phyloP scores from a whole-genome alignment of 2,113 vertebrate species.

The Bos javanicus region DNA sequence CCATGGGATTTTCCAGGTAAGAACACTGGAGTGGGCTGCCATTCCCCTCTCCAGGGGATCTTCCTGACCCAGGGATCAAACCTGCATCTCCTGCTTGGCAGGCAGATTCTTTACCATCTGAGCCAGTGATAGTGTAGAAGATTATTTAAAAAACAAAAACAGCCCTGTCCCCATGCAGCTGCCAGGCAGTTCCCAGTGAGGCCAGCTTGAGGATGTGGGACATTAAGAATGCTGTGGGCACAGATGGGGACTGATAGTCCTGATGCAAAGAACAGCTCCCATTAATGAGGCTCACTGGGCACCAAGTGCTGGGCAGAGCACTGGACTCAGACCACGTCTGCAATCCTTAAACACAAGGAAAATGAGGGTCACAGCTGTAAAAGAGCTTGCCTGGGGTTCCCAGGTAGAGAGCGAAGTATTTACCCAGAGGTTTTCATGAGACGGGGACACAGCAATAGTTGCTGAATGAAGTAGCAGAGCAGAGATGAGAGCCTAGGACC shows the following conservation, averaged over 20 bases:
- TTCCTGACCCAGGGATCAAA: neutral
- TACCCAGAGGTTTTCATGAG: neutral
- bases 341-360: neutral
- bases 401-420: neutral
- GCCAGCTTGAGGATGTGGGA: neutral
- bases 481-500: neutral
- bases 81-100: neutral
- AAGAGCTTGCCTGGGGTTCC: neutral
- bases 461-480: neutral
- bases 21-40: neutral
- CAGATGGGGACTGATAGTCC: fast-evolving
- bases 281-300: neutral
- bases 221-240: neutral
- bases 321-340: neutral
- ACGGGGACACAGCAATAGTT: fast-evolving
- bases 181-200: neutral
- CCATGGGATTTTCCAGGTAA: neutral
- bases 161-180: neutral
- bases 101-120: neutral
- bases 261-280: neutral
- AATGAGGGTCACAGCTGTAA: neutral
- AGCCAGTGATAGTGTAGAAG: neutral
- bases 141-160: neutral
- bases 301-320: neutral
- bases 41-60: neutral